Evolutionary conservation across 2,888 invertebrate species (phyloP).

Genomic region (Xiphydria camelus): DNA sequence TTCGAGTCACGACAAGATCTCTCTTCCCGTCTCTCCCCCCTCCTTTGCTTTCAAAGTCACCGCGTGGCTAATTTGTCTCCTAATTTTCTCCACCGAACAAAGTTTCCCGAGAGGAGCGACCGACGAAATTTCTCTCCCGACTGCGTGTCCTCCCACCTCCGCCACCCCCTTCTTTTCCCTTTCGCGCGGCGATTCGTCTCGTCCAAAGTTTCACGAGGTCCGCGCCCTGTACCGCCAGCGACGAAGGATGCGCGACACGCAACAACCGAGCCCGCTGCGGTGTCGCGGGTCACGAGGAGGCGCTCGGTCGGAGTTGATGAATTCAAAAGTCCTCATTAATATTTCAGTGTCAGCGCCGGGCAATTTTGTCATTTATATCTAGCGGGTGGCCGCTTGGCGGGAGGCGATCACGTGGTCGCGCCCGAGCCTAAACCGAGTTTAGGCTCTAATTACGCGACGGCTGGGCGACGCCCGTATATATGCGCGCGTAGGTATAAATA

Average conservation of each 20-base stretch:
- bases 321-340: conserved; percentile 37
- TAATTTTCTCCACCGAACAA: too few species aligned
- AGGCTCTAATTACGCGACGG: conserved; percentile 31
- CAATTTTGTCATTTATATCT: conserved; percentile 47
- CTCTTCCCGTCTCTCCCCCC: too few species aligned
- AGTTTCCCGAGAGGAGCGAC: too few species aligned
- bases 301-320: conserved; percentile 14
- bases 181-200: background rate
- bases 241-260: too few species aligned
- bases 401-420: conserved; percentile 12
- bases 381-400: background rate
- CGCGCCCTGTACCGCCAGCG: too few species aligned
- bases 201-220: background rate
- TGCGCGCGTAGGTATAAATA: background rate
- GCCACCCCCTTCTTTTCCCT: background rate
- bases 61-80: too few species aligned
- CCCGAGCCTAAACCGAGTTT: conserved; percentile 38
- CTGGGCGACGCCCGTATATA: conserved; percentile 7
- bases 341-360: conserved; percentile 44
- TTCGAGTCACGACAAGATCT: too few species aligned
- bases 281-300: background rate
- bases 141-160: too few species aligned
- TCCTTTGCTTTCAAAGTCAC: too few species aligned
- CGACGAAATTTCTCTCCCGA: too few species aligned
- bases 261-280: too few species aligned